Percentiles rank a stretch among this genome's conserved stretches.
Conservation (phyloP, 2,113 vertebrate species). For the Serinus canaria region DNA sequence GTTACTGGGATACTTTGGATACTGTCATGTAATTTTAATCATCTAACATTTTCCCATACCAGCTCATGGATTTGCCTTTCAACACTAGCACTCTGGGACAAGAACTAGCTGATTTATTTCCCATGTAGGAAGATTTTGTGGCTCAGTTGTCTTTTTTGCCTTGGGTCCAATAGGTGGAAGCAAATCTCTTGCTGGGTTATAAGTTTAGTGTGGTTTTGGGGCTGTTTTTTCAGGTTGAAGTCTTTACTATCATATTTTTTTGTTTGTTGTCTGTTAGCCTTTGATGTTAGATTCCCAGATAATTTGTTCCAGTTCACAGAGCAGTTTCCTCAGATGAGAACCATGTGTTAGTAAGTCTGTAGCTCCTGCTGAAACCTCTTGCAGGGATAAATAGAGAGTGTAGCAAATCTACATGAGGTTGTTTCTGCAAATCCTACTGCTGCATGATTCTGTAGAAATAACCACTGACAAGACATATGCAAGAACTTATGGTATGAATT, state of each 20-base stretch:
- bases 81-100: background rate
- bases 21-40: background rate
- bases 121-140: background rate
- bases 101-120: background rate
- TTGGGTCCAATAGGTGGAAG: constrained; percentile 17
- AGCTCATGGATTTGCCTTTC: background rate
- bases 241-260: constrained; percentile 11
- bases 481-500: background rate
- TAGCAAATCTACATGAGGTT: background rate
- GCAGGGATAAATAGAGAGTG: background rate
- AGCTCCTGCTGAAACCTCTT: background rate
- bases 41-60: background rate
- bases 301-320: constrained; percentile 26
- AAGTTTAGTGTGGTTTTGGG: background rate
- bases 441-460: background rate
- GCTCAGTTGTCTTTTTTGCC: background rate
- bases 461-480: background rate
- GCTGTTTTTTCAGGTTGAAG: background rate
- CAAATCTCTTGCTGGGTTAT: background rate
- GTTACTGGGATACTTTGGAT: background rate
- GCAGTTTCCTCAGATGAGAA: background rate
- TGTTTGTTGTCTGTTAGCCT: background rate
- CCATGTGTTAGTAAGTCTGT: background rate
- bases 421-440: background rate
- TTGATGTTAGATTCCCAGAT: background rate